Evolutionary conservation across 2,113 vertebrate species (phyloP), one percentile per base, ranked within the genome.

Genomic region (Globicephala melas): DNA sequence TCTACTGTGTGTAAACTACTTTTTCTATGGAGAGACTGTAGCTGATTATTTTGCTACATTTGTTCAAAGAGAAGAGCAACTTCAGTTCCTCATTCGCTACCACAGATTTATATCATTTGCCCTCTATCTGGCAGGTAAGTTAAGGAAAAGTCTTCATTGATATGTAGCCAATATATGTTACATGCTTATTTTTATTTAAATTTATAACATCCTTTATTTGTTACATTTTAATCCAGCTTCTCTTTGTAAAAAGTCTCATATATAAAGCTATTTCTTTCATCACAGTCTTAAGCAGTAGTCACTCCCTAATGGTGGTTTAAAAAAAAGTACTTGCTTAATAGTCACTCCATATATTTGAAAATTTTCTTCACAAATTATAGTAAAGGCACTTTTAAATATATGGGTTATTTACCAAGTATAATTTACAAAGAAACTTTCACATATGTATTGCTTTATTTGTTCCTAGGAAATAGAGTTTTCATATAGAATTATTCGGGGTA

Each of bases 41-140:
- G 99, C 99, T 0, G 99, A 99, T 98, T 99, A 99, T 96, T 99
- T 99, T 0, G 99, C 99, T 25, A 99, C 99, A 0, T 99, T 99
- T 98, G 99, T 99, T 97, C 99, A 99, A 98, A 99, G 99, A 98
- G 99, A 99, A 98, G 99, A 99, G 44, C 99, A 99, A 18, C 99
- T 99, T 98, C 99, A 99, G 81, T 99, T 99, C 98, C 99, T 99
- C 92, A 99, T 99, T 97, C 99, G 99, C 81, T 99, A 99, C 97
- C 99, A 99, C 80, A 99, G 99, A 85, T 99, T 99, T 98, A 99
- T 99, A 98, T 99, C 99, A 73, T 99, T 99, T 97, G 99, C 99
- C 5, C 98, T 99, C 91, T 99, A 99, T 98, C 98, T 99, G 92
- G 98, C 99, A 99, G 99, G 99, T 99, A 97, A 98, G 99, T 88